Percentiles rank a stretch among this genome's conserved stretches.
Conservation (phyloP, 2,113 vertebrate genomes). For the Atherinomorus stipes region DNA sequence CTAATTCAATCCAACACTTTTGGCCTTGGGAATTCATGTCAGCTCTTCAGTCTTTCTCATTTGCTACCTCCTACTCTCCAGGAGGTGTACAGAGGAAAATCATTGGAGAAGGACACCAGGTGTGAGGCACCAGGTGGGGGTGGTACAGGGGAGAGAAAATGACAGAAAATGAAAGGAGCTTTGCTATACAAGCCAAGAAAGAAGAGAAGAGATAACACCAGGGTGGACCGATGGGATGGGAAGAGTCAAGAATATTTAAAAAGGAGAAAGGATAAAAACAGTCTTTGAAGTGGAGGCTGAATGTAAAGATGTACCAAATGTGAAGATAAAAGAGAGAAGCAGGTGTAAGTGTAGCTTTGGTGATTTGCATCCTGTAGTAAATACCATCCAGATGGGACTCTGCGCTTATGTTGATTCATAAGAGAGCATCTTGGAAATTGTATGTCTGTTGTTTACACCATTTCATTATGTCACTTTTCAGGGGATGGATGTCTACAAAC, state of each 20-base stretch:
- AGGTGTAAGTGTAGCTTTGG: slow-evolving; percentile 46
- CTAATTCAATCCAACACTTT: slow-evolving; percentile 48
- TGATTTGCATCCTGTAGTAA: slow-evolving; percentile 41
- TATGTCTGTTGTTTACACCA: background rate
- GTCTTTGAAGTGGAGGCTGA: background rate
- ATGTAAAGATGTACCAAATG: slow-evolving; percentile 24
- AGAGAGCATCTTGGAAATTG: slow-evolving; percentile 9
- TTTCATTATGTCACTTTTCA: slow-evolving; percentile 3
- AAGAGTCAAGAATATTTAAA: slow-evolving; percentile 20
- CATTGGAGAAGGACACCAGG: slow-evolving; percentile 27
- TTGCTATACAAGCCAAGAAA: background rate
- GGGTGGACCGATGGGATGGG: slow-evolving; percentile 19
- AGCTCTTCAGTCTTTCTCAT: slow-evolving; percentile 31
- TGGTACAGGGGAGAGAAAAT: slow-evolving; percentile 22
- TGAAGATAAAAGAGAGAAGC: slow-evolving; percentile 32
- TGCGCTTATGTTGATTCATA: slow-evolving; percentile 15
- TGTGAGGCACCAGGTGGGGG: slow-evolving; percentile 24
- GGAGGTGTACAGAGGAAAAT: slow-evolving; percentile 12
- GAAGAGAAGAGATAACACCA: slow-evolving; percentile 10
- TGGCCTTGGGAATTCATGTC: slow-evolving; percentile 49
- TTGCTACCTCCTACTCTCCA: slow-evolving; percentile 20
- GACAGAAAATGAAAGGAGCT: slow-evolving; percentile 27
- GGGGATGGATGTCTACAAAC: background rate
- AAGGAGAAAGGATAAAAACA: slow-evolving; percentile 9
- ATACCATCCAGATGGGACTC: slow-evolving; percentile 35